Base-by-base conservation (phyloP, 2,113 vertebrate genomes). In the Paratilapia polleni region DNA sequence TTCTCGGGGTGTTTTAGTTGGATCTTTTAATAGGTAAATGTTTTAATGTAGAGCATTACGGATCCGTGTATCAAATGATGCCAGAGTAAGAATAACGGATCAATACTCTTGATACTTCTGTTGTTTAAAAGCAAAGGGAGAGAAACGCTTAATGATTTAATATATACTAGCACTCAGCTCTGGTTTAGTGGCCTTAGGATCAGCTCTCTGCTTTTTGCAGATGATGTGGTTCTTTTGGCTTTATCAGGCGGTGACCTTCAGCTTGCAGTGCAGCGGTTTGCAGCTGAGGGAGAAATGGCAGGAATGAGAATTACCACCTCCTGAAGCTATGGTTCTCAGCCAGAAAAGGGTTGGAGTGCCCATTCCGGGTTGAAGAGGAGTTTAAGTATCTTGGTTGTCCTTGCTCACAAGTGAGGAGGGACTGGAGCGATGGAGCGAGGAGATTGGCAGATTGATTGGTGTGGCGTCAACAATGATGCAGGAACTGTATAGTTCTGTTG, bases 1-100 rank as follows among this genome's bases (percentile, higher is more conserved):
- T 87, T 85, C 64, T 81, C n/a, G 1, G 8, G 36, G 59, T 64
- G 79, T 78, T 83, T 66, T 12, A 56, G n/a, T 62, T 31, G 1
- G 31, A 31, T 77, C n/a, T 22, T 76, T 59, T 63, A 11, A 61
- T 62, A 75, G 62, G 52, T 22, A 38, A 47, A 26, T 68, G 8
- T 63, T n/a, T 78, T 19, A 47, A 31, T 58, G 7, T 61, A 63
- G 20, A 60, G 20, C 24, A 7, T 11, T 52, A 49, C 1, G 14
- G 43, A 13, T 63, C 19, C 14, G 24, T 22, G 19, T 28, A 19
- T 26, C 49, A 56, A 24, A 64, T 66, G 7, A n/a, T n/a, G 20
- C 20, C 52, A 10, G 24, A 2, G 41, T 49, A 28, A 49, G 64
- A 28, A 28, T 49, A 70, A 7, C 9, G 9, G 26, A 28, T 49